Conservation (phyloP, 2,797 vertebrate genomes). For the Labroides dimidiatus region DNA sequence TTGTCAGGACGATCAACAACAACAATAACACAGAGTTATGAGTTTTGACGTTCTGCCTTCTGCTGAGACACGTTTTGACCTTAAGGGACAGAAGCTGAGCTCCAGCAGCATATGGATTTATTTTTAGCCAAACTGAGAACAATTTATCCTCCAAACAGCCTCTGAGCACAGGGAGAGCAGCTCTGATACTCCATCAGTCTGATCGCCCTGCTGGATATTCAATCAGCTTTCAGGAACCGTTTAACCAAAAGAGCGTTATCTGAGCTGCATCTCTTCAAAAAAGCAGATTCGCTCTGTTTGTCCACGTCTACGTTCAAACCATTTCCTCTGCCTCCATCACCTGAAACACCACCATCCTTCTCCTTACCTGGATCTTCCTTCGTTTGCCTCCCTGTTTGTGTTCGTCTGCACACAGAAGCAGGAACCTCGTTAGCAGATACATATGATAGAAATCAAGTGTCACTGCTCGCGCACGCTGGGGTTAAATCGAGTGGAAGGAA, state of each 20-base stretch:
- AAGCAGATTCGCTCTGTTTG: too few relatives aligned
- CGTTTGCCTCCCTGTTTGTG: slow-evolving; percentile 20
- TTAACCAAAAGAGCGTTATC: slow-evolving; percentile 20
- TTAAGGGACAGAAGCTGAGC: slow-evolving; percentile 26
- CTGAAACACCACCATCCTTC: slow-evolving; percentile 30
- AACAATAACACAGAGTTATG: slow-evolving; percentile 1
- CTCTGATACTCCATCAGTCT: slow-evolving; percentile 20
- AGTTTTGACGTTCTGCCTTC: slow-evolving; percentile 26
- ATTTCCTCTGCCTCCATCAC: slow-evolving; percentile 10
- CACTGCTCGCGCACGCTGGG: slow-evolving; percentile 55
- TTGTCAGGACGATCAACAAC: slow-evolving; percentile 14
- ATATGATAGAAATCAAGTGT: slow-evolving; percentile 69
- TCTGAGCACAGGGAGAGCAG: neutral
- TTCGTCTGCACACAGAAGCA: slow-evolving; percentile 38
- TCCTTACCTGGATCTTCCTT: slow-evolving; percentile 21
- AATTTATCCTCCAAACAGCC: slow-evolving; percentile 37
- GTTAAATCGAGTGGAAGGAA: slow-evolving; percentile 73
- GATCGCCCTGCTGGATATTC: slow-evolving; percentile 24
- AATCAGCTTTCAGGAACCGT: slow-evolving; percentile 44
- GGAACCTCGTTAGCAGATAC: slow-evolving; percentile 67
- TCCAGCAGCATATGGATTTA: slow-evolving; percentile 6
- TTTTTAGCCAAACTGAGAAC: slow-evolving; percentile 15
- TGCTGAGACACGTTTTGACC: slow-evolving; percentile 22
- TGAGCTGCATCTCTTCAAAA: too few relatives aligned
- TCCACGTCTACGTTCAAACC: too few relatives aligned